Conservation (phyloP, 2,113 vertebrate genomes). For the Struthio camelus region DNA sequence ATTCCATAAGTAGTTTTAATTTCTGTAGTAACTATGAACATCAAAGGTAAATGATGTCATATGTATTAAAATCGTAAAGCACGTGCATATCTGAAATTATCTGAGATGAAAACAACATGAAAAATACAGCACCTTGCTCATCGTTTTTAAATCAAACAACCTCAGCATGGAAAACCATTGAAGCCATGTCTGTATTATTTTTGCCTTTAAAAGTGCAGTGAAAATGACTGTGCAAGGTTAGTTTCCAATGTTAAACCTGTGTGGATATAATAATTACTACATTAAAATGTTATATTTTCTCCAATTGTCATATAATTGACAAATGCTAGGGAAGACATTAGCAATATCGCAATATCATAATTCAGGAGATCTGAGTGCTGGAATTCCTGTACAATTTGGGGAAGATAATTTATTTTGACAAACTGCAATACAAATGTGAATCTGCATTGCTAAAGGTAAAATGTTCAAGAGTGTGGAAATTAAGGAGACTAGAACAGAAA, state of each 20-base stretch:
- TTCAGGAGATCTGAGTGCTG: neutral
- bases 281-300: neutral
- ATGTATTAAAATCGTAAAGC: neutral
- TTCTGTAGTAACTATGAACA: constrained; percentile 13
- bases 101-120: neutral
- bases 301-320: neutral
- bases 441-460: neutral
- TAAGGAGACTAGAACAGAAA: neutral
- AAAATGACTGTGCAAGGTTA: neutral
- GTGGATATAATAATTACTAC: neutral
- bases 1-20: constrained; percentile 56
- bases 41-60: constrained; percentile 19
- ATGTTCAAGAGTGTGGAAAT: neutral
- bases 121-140: neutral
- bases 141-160: neutral
- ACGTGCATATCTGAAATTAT: neutral
- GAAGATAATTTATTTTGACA: neutral
- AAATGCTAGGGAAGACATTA: neutral
- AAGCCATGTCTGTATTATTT: neutral
- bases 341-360: neutral
- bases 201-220: neutral
- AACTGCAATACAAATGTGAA: neutral
- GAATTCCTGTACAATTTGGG: neutral
- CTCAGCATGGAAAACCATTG: neutral
- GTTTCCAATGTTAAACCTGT: neutral